Evolutionary conservation across 2,888 invertebrate species (phyloP), one percentile per base, ranked within the genome.

Genomic region (Eupeodes luniger): DNA sequence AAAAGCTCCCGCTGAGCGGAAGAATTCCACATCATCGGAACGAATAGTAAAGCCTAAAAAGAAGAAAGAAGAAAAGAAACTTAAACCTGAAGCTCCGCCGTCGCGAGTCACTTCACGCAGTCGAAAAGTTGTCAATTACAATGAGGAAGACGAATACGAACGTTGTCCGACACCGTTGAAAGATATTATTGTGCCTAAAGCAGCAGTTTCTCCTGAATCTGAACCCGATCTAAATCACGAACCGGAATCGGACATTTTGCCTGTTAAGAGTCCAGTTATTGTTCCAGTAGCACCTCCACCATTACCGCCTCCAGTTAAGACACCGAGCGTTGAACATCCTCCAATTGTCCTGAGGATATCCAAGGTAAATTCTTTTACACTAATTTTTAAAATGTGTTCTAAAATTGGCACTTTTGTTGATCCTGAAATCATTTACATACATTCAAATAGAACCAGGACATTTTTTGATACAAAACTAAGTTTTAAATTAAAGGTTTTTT

Each of bases 311-410:
- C 91, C 91, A 7, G 90, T 92, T 47, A 92, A 92, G 84, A 92
- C 92, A 40, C 93, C 92, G 6, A 88, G 49, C 27, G 85, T 91
- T 81, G 94, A 94, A 90, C 96, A 96, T 93, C 97, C 97, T 62
- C 98, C 98, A 36, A 98, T 98, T 91, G 97, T 98, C 77, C 94
- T 98, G 89, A 95, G 98, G 94, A 98, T 98, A 95, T 97, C 97
- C 90, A 97, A 97, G 94, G 96, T 94, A 90, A 92, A 89, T 89
- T 67, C 7, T 19, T 4, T 64, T 47, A 40, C 5, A 40, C 36
- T 36, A 0, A 36, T 6, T 36, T 36, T 7, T 36, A 5, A 36
- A 36, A 19, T 19, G 19, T 19, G 19, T 2, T 36, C 36, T 36
- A 36, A 36, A 36, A 36, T 6, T 7, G 19, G 0, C 19, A 19